Evolutionary conservation across 2,113 vertebrate genomes (phyloP).

Genomic region (Sylvilagus bachmani): DNA sequence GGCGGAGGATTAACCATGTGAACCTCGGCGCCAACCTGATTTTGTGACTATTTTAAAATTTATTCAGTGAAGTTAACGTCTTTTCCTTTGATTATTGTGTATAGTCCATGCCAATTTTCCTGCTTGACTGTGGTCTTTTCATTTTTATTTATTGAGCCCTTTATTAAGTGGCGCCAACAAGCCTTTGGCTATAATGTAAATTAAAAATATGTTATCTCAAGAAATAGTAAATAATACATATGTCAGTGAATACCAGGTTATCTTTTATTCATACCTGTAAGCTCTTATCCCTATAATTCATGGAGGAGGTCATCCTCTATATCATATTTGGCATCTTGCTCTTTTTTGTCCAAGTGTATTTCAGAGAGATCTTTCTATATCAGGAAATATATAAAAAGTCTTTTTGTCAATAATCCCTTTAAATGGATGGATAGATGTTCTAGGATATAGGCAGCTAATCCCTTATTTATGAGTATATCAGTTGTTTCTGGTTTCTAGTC

Average conservation of each 20-base stretch:
- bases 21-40: too few relatives aligned
- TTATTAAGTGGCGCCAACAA: too few relatives aligned
- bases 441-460: background rate
- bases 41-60: too few relatives aligned
- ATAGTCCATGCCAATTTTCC: too few relatives aligned
- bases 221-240: background rate
- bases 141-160: too few relatives aligned
- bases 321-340: background rate
- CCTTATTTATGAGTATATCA: background rate
- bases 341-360: background rate
- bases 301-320: background rate
- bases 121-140: too few relatives aligned
- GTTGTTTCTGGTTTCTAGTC: slow-evolving; percentile 23
- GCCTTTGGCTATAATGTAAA: too few relatives aligned
- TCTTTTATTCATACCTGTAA: background rate
- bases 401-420: slow-evolving; percentile 36
- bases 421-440: background rate
- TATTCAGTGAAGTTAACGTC: too few relatives aligned
- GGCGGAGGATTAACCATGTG: too few relatives aligned
- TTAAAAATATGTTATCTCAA: too few relatives aligned
- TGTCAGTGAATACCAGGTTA: background rate
- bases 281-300: background rate
- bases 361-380: background rate
- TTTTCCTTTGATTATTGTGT: too few relatives aligned
- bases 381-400: slow-evolving; percentile 33